Percentiles rank a stretch among this genome's conserved stretches.
Conservation (phyloP, 2,113 vertebrate genomes). For the Melozone crissalis region DNA sequence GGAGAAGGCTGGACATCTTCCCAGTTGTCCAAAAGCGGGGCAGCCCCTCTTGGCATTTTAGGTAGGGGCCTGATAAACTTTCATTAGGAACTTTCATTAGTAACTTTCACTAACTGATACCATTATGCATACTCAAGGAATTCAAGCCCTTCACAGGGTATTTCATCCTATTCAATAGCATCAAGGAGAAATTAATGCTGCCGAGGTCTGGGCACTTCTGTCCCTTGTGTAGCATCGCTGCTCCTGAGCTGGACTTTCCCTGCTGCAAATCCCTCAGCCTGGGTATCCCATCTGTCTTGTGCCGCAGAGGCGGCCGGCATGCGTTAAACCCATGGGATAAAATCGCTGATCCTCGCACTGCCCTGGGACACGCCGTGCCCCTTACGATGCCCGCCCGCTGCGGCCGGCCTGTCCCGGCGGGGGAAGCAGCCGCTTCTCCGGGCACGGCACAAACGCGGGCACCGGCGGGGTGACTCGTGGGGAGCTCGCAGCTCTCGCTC, state of each 20-base stretch:
- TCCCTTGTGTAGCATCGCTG: not conserved
- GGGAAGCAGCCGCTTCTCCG: too few relatives aligned
- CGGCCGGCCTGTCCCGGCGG: not conserved
- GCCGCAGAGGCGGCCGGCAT: not conserved
- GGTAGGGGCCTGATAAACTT: not conserved
- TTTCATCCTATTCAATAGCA: not conserved
- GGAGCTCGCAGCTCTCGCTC: too few relatives aligned
- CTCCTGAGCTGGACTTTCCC: not conserved
- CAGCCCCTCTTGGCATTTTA: accelerated
- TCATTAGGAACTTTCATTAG: not conserved
- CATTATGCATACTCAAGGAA: not conserved
- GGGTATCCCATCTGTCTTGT: too few relatives aligned
- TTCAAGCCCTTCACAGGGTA: not conserved
- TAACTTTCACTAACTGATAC: not conserved
- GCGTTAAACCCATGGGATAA: not conserved
- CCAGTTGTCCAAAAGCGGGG: accelerated
- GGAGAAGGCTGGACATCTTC: not conserved
- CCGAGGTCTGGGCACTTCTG: not conserved
- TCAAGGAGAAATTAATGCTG: not conserved
- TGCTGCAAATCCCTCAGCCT: too few relatives aligned
- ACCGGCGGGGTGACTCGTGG: not conserved
- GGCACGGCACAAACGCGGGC: not conserved
- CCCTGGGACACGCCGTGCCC: accelerated
- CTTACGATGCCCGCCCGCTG: accelerated
- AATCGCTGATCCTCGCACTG: not conserved